phyloP scores from a whole-genome alignment of 2,888 invertebrate genomes.

The Hermaeophaga mercurialis region DNA sequence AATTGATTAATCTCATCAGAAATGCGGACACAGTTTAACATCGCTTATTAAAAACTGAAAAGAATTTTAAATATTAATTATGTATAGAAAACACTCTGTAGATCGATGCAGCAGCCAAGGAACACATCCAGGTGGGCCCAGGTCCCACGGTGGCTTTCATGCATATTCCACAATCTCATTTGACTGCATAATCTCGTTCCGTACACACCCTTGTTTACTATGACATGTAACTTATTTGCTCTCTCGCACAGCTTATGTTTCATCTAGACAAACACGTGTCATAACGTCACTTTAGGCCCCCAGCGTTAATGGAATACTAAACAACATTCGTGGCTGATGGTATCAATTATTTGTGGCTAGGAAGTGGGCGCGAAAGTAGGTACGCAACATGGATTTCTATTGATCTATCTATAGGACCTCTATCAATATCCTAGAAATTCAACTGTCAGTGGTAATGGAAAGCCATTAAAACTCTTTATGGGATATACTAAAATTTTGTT shows the following conservation, averaged over 20 bases:
- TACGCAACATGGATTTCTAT: slow-evolving; percentile 17
- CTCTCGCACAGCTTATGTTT: slow-evolving; percentile 38
- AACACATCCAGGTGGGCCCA: slow-evolving; percentile 33
- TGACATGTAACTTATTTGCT: slow-evolving; percentile 51
- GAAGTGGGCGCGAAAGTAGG: slow-evolving; percentile 7
- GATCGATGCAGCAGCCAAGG: neutral
- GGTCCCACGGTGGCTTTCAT: slow-evolving; percentile 53
- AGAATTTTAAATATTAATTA: too few species aligned
- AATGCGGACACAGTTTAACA: too few species aligned
- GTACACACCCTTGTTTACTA: slow-evolving; percentile 53
- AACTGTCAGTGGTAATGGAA: neutral
- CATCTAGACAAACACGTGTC: slow-evolving; percentile 40
- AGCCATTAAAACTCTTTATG: neutral
- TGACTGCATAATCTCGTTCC: slow-evolving; percentile 56
- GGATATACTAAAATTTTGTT: too few species aligned
- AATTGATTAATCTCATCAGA: too few species aligned
- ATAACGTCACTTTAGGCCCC: slow-evolving; percentile 38
- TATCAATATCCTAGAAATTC: neutral
- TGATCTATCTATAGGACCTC: slow-evolving; percentile 8
- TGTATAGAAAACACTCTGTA: too few species aligned
- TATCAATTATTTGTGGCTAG: slow-evolving; percentile 30
- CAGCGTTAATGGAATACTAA: slow-evolving; percentile 38
- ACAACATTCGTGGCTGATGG: slow-evolving; percentile 31
- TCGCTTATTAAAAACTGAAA: too few species aligned
- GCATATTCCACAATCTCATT: slow-evolving; percentile 58